Base-by-base conservation (phyloP, 2,797 vertebrate species). In the Manis crassicaudata region DNA sequence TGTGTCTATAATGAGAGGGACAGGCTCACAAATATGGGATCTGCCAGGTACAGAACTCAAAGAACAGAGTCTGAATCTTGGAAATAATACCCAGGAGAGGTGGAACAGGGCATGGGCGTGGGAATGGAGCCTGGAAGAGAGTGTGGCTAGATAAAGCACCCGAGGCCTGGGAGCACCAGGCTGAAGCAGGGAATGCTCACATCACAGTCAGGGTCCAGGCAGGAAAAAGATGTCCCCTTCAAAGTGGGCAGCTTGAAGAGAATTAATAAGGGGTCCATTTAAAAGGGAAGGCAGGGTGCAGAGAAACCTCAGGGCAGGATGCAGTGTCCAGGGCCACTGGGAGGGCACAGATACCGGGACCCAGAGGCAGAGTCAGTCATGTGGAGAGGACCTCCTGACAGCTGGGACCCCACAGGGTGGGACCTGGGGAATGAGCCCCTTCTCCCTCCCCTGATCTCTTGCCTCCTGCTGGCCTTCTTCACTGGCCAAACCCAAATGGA, bases 1-100 rank as follows among this genome's bases (percentile, higher is more conserved):
- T 29, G n/a, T 0, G 6, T 85, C 83, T 97, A 68, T 62, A 88
- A 76, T 80, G 52, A 96, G 89, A 92, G 63, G 46, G 80, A 68
- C 73, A 92, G 75, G 54, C 32, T 11, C 13, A 65, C 54, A 21
- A 37, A 80, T 73, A n/a, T 58, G 2, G 5, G 63, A 72, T 13
- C 63, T 60, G 29, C 75, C 65, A 2, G 72, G 40, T 56, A 35
- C 12, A 63, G 73, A 92, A 27, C 27, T 56, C 87, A 62, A 82
- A 95, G 58, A 65, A 18, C 77, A 60, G 83, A 75, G 40, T 65
- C 70, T 84, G 60, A 52, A 25, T 65, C 65, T 82, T 77, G 81
- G 50, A 63, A 92, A 83, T 58, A 88, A 94, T 88, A 77, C n/a
- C 20, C 43, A 3, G 5, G 43, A 88, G 72, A 89, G 37, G 32